Evolutionary conservation across 2,888 invertebrate genomes (phyloP).

Genomic region (Coelinius sp.): DNA sequence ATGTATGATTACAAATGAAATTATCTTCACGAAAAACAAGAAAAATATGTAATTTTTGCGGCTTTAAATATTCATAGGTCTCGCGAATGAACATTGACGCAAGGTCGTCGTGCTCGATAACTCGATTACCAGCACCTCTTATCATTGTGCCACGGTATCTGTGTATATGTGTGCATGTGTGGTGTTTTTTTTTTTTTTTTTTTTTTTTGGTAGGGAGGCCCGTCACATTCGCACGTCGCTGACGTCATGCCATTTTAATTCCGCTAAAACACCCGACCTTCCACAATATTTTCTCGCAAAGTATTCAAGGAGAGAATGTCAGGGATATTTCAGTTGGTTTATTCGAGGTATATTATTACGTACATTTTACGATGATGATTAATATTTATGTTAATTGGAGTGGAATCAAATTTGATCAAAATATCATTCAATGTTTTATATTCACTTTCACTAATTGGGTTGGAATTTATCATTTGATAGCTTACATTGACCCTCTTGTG

Average conservation of each 20-base stretch:
- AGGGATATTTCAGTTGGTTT: conserved; percentile 6
- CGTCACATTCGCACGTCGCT: conserved; percentile 15
- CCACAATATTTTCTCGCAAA: conserved; percentile 51
- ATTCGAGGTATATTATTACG: background rate
- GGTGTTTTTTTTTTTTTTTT: too few relatives aligned
- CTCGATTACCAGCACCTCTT: conserved; percentile 26
- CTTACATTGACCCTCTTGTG: too few relatives aligned
- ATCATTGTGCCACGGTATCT: conserved; percentile 2
- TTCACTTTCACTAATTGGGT: background rate
- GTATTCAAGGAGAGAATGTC: conserved; percentile 38
- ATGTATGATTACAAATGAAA: background rate
- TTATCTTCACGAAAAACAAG: background rate
- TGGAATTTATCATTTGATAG: background rate
- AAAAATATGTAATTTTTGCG: background rate
- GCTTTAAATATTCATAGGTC: conserved; percentile 24
- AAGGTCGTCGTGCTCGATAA: conserved; percentile 31
- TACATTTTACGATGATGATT: background rate
- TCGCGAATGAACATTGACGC: background rate
- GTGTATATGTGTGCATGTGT: background rate
- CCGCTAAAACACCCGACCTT: conserved; percentile 63
- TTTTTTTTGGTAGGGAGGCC: conserved; percentile 11
- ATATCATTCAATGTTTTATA: background rate
- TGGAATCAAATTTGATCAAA: background rate
- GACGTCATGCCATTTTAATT: conserved; percentile 52
- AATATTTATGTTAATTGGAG: background rate